Base-by-base conservation (phyloP, 2,888 invertebrate species). In the Mimumesa dahlbomi region DNA sequence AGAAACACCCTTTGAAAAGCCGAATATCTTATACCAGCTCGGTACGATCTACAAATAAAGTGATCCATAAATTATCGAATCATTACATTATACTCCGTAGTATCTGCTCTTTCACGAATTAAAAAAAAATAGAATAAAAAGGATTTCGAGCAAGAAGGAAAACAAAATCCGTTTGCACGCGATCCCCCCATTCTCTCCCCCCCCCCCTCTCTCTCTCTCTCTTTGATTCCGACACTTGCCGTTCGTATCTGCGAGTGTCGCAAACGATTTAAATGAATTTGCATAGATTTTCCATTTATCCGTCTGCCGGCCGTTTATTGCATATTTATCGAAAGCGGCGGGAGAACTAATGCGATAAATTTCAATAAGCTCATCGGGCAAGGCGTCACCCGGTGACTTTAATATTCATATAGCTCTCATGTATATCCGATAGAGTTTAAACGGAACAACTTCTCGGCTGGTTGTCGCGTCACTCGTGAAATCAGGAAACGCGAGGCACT, bases 261-360 rank as follows among this genome's bases (percentile, higher is more conserved):
- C 43, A 56, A 38, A 40, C 58, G 77, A 80, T 82, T 77, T 75
- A 76, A 83, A 82, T 79, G 77, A 65, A 83, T 84, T 79, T 83
- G 71, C 81, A 83, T 83, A 73, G 74, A 82, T 79, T 78, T 80
- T 81, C 76, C 76, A 79, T 84, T 82, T 77, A 82, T 83, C 72
- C 79, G 75, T 78, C 78, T 71, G 64, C 54, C 75, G 69, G 69
- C 67, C 76, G 68, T 83, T 82, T 83, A 82, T 83, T 81, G 82
- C 82, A 84, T 82, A 84, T 84, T 84, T 82, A 84, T 84, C 76
- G 79, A 74, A 78, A 79, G 65, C 73, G 72, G 48, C n/a, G 62
- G 70, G 69, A 62, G 63, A 80, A 79, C 73, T 75, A 81, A 81
- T 70, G 73, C 81, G 75, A 84, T 85, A 79, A 83, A 84, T 84